A percentile compares a stretch with the other conserved stretches of the same genome.
Conservation (phyloP, 2,888 invertebrate genomes). For the Zygaena filipendulae region DNA sequence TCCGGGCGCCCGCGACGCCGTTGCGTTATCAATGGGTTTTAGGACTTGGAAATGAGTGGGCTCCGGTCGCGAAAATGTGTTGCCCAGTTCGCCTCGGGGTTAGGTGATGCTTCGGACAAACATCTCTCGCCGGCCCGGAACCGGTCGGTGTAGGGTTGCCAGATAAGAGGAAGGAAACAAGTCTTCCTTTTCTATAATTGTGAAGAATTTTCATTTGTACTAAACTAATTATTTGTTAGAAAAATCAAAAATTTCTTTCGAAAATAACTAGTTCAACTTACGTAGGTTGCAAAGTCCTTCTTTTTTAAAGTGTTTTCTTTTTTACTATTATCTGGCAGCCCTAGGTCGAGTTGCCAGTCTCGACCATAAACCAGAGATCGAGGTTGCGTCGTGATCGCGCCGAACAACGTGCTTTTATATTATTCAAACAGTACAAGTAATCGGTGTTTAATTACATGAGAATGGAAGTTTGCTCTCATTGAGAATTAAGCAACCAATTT, state of each 20-base stretch:
- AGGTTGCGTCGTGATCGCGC: slow-evolving; percentile 15
- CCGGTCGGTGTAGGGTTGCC: too few species aligned
- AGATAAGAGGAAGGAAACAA: too few species aligned
- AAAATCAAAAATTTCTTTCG: too few species aligned
- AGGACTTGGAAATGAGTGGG: slow-evolving; percentile 22
- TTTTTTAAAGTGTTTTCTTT: too few species aligned
- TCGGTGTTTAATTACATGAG: slow-evolving; percentile 3
- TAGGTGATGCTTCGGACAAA: slow-evolving; percentile 16
- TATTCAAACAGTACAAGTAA: background rate
- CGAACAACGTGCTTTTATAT: slow-evolving; percentile 14
- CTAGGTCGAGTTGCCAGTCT: too few species aligned
- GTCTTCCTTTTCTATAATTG: too few species aligned
- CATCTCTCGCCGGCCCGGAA: slow-evolving; percentile 17
- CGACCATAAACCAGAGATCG: slow-evolving; percentile 17
- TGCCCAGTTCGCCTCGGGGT: slow-evolving; percentile 4
- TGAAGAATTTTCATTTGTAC: too few species aligned
- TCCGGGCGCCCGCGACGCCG: slow-evolving; percentile 39
- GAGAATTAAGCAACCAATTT: too few species aligned
- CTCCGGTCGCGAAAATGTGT: slow-evolving; percentile 43
- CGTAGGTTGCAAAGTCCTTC: too few species aligned
- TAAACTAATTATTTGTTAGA: too few species aligned
- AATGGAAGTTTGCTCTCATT: slow-evolving; percentile 1
- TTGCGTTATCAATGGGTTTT: slow-evolving; percentile 44
- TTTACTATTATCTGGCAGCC: too few species aligned
- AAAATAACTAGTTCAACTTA: too few species aligned